phyloP scores from a whole-genome alignment of 1,140 invertebrate genomes.

The Rhyzopertha dominica region DNA sequence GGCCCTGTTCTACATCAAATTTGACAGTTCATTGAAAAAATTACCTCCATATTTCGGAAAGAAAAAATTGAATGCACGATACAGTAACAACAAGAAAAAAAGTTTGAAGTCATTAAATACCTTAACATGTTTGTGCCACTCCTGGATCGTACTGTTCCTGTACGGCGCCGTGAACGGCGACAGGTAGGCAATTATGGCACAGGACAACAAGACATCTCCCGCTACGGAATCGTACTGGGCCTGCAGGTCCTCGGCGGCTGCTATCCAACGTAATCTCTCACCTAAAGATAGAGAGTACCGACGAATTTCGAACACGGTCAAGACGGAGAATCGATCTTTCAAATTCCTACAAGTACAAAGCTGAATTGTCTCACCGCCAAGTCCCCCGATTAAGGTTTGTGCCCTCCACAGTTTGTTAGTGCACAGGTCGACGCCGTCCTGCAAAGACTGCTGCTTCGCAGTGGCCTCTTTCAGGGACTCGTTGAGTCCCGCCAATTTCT shows the following conservation, averaged over 20 bases:
- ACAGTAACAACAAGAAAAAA: no score
- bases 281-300: no score
- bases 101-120: no score
- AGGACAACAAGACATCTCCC: conserved; percentile 83
- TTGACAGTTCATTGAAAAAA: no score
- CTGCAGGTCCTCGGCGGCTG: conserved; percentile 70
- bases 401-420: conserved; percentile 83
- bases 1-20: no score
- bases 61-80: no score
- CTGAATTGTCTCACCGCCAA: no score
- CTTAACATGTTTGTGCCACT: conserved; percentile 68
- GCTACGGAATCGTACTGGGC: conserved; percentile 68
- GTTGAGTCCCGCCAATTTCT: conserved; percentile 68
- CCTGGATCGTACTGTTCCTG: conserved; percentile 55
- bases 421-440: conserved; percentile 85
- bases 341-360: no score
- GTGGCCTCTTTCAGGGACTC: conserved; percentile 63
- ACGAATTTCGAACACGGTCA: no score
- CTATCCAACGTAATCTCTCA: conserved; percentile 83
- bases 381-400: conserved; percentile 76
- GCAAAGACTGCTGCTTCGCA: conserved; percentile 67
- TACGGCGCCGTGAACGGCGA: conserved; percentile 72
- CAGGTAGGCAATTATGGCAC: conserved; percentile 87
- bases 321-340: no score
- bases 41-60: no score